These are phyloP conservation scores for Paraescarpia echinospica DNA, from an alignment of 1,140 invertebrate genomes.

Conservation along the genomic window DNA sequence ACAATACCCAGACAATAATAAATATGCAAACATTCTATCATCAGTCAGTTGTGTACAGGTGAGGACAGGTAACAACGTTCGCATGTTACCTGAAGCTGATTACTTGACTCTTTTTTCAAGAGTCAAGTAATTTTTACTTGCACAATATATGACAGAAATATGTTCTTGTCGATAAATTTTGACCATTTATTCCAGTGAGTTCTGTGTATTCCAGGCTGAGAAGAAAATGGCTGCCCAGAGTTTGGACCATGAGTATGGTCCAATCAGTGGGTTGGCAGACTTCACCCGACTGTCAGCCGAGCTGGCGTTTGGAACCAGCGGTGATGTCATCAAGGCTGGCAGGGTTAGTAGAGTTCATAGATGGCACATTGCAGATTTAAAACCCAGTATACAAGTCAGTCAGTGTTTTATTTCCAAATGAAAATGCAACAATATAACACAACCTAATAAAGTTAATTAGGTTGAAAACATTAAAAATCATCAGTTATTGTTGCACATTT, in stretches of 20 bases:
- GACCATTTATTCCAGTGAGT: neutral
- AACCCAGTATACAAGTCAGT: no score
- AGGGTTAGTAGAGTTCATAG: constrained; percentile 64
- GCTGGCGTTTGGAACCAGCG: constrained; percentile 87
- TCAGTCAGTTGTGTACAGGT: no score
- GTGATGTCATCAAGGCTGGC: constrained; percentile 72
- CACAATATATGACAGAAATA: neutral
- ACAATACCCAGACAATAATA: no score
- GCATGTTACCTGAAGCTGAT: no score
- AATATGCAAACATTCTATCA: no score
- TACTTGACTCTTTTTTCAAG: no score
- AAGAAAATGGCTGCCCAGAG: constrained; percentile 69
- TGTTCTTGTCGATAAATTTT: neutral
- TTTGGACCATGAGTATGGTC: constrained; percentile 94
- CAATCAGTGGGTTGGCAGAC: constrained; percentile 78
- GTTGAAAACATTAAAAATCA: no score
- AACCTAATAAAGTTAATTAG: no score
- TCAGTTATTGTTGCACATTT: constrained; percentile 5
- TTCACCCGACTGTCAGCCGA: constrained; percentile 70
- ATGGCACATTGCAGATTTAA: neutral
- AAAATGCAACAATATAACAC: no score
- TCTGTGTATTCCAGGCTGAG: constrained; percentile 70
- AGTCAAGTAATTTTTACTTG: neutral
- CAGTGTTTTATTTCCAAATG: no score
- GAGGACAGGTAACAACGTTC: no score